Evolutionary conservation across 64 coral and sea anemone species (phyloP).

Genomic region (Montipora foliosa): DNA sequence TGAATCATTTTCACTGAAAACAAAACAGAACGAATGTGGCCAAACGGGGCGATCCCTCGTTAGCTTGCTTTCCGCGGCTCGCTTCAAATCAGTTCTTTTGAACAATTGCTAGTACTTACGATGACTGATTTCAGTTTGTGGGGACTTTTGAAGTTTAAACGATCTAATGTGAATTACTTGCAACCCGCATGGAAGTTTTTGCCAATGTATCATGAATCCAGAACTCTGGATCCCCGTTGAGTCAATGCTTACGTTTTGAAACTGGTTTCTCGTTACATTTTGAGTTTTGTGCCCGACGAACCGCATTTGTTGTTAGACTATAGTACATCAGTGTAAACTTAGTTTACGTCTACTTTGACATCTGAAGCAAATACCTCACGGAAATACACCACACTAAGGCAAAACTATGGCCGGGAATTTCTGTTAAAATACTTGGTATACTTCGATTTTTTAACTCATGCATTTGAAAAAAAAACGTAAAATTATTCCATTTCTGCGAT

Average conservation of each 20-base stretch:
- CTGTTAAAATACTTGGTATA: neutral
- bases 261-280: neutral
- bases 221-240: neutral
- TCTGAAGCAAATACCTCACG: too few relatives aligned
- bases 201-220: neutral
- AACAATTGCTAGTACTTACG: neutral
- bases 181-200: neutral
- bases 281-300: neutral
- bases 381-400: too few relatives aligned
- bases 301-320: neutral
- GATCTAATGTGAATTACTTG: slow-evolving; percentile 7
- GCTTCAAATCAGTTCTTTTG: neutral
- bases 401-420: neutral
- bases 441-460: neutral
- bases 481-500: neutral
- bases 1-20: neutral
- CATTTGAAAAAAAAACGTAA: neutral
- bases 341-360: neutral
- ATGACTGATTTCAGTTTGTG: neutral
- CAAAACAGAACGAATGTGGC: neutral
- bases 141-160: neutral
- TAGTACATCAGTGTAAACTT: neutral
- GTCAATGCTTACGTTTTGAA: neutral
- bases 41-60: neutral
- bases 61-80: too few relatives aligned